Evolutionary conservation across 1,140 invertebrate genomes (phyloP).

Genomic region (Hycleus phaleratus): DNA sequence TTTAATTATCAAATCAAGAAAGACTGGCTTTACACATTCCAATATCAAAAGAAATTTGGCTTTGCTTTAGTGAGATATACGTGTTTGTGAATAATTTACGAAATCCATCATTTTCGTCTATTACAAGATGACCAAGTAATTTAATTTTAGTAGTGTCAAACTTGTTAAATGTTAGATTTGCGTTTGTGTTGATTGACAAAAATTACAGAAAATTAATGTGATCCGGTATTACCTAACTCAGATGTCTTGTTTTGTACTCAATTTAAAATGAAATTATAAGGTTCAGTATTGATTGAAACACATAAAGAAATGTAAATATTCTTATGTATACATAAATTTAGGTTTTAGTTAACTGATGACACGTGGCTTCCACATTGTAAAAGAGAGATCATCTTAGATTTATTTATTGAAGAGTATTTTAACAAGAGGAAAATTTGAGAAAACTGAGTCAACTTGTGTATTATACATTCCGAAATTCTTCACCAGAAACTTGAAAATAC

Average conservation of each 20-base stretch:
- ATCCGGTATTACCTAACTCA: too few species aligned
- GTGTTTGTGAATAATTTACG: too few species aligned
- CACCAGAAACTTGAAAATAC: constrained; percentile 15
- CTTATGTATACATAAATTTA: constrained; percentile 13
- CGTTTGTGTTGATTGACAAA: too few species aligned
- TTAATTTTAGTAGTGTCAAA: too few species aligned
- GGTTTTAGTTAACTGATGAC: constrained; percentile 10
- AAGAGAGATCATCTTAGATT: constrained; percentile 13
- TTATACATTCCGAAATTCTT: constrained; percentile 22
- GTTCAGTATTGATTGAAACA: constrained; percentile 18
- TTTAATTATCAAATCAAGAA: not conserved
- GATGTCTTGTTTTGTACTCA: too few species aligned
- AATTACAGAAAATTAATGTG: too few species aligned
- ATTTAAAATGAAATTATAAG: not conserved
- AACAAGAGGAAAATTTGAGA: too few species aligned
- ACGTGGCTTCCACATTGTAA: constrained; percentile 22
- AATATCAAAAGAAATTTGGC: constrained; percentile 6
- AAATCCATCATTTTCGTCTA: too few species aligned
- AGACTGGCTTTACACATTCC: constrained; percentile 10
- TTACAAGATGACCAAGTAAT: too few species aligned
- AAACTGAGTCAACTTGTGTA: not conserved
- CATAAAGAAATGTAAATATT: constrained; percentile 10
- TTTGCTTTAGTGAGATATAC: not conserved
- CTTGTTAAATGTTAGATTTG: too few species aligned
- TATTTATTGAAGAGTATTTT: constrained; percentile 11